These are phyloP conservation scores for Sebastes oblongus DNA, from an alignment of 2,797 vertebrate genomes.

Conservation along the genomic window DNA sequence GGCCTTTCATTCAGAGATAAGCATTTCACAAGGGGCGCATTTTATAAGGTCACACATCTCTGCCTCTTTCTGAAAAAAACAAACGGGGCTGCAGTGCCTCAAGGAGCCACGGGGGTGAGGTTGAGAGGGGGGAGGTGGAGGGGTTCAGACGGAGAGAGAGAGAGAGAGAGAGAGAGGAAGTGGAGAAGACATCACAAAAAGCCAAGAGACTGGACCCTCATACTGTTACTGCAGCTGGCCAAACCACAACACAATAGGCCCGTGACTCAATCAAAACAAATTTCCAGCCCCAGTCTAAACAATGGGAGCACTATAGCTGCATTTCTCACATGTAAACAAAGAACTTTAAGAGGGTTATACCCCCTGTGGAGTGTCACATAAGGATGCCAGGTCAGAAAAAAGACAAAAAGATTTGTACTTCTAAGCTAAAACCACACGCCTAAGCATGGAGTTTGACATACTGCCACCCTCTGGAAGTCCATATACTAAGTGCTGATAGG, in stretches of 20 bases:
- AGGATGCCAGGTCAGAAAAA: neutral
- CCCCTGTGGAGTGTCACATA: conserved; percentile 27
- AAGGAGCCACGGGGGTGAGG: conserved; percentile 27
- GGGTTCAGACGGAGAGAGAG: neutral
- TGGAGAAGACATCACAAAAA: conserved; percentile 71
- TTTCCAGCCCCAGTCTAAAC: conserved; percentile 70
- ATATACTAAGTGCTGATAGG: conserved; percentile 46
- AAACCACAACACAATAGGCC: conserved; percentile 71
- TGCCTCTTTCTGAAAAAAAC: neutral
- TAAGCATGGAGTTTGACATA: conserved; percentile 26
- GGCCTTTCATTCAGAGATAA: conserved; percentile 54
- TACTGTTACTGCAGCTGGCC: conserved; percentile 75
- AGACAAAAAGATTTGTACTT: conserved; percentile 20
- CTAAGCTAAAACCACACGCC: conserved; percentile 26
- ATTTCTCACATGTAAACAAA: conserved; percentile 45
- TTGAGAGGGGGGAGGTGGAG: neutral
- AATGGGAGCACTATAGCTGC: conserved; percentile 43
- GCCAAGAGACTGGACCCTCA: conserved; percentile 70
- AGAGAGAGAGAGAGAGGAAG: conserved; percentile 55
- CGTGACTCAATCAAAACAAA: conserved; percentile 72
- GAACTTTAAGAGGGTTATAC: conserved; percentile 5
- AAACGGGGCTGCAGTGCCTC: conserved; percentile 23
- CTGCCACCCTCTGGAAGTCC: conserved; percentile 29
- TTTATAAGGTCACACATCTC: conserved; percentile 49
- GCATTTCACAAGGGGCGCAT: conserved; percentile 37